Base-by-base conservation (phyloP, 2,888 invertebrate genomes). In the Melinaea menophilus region DNA sequence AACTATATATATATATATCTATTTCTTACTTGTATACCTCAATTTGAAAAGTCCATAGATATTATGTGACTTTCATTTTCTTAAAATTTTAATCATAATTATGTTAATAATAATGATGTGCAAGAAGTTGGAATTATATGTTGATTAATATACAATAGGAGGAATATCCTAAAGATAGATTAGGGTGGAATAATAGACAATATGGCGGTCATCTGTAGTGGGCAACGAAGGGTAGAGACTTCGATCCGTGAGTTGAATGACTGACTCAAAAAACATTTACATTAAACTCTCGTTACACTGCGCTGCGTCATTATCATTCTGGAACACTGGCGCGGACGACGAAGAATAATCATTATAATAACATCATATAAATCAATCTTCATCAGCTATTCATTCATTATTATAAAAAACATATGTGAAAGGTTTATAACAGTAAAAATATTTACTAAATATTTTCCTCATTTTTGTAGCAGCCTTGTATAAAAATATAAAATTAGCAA, bases 231-330 rank as follows among this genome's bases (percentile, higher is more conserved):
- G 66, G 57, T 58, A 57, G 56, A 54, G 45, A 48, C 69, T 56
- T 72, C 66, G 71, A 59, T 64, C 51, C 60, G 71, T 73, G 75
- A 75, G 75, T 74, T 75, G 74, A 76, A 74, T 72, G 71, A 74
- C 73, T 73, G 72, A 64, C 73, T 62, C 60, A 69, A 76, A 77
- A 67, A 78, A 69, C 78, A 88, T 88, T 88, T 84, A 87, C 88
- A 88, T 88, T 79, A 84, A 84, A 85, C 75, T 71, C 79, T 86
- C 87, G 84, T 88, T 89, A 83, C 78, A 69, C 62, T 69, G 76
- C 75, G 75, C 75, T 71, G 68, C 75, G 75, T 78, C 80, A 75
- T 75, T 78, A 70, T 73, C 76, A 68, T 73, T 62, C 45, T 33
- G 62, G 62, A 63, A 70, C 45, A 58, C 55, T 33, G 5, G 37